phyloP scores from a whole-genome alignment of 2,888 invertebrate genomes.

The Syrista parreyssii region DNA sequence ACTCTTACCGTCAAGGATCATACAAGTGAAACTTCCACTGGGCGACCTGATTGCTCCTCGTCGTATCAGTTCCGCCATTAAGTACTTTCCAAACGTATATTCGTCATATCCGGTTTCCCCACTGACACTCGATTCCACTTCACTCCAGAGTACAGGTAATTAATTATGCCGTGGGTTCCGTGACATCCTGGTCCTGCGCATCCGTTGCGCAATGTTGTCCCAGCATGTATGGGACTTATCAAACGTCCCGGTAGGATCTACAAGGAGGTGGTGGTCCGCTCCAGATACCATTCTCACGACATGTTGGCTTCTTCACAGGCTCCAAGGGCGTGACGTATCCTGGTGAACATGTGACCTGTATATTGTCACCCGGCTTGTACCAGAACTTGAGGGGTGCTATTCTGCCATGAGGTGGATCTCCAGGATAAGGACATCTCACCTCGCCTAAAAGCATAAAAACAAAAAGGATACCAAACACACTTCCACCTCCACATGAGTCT shows the following conservation, averaged over 20 bases:
- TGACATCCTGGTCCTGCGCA: too few relatives aligned
- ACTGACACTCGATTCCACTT: not conserved
- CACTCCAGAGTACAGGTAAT: not conserved
- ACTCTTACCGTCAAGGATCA: not conserved
- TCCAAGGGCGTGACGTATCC: constrained; percentile 71
- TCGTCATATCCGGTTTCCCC: not conserved
- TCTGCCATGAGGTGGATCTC: constrained; percentile 78
- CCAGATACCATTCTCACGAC: constrained; percentile 77
- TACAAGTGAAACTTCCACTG: not conserved
- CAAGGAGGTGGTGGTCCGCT: constrained; percentile 76
- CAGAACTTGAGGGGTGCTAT: constrained; percentile 79
- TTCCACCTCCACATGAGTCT: not conserved
- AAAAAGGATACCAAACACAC: not conserved
- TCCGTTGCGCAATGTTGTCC: too few relatives aligned
- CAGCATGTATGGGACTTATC: constrained; percentile 41
- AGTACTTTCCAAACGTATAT: not conserved
- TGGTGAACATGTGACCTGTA: constrained; percentile 76
- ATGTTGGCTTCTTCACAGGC: constrained; percentile 73
- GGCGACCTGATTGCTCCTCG: not conserved
- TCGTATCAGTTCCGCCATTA: not conserved
- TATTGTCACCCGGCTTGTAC: constrained; percentile 79
- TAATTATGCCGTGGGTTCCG: not conserved
- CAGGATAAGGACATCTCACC: constrained; percentile 78
- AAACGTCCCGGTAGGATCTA: constrained; percentile 74
- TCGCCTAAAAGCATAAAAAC: constrained; percentile 69